These are phyloP conservation scores for Prolemur simus DNA, from an alignment of 2,113 vertebrate species.

Conservation along the genomic window DNA sequence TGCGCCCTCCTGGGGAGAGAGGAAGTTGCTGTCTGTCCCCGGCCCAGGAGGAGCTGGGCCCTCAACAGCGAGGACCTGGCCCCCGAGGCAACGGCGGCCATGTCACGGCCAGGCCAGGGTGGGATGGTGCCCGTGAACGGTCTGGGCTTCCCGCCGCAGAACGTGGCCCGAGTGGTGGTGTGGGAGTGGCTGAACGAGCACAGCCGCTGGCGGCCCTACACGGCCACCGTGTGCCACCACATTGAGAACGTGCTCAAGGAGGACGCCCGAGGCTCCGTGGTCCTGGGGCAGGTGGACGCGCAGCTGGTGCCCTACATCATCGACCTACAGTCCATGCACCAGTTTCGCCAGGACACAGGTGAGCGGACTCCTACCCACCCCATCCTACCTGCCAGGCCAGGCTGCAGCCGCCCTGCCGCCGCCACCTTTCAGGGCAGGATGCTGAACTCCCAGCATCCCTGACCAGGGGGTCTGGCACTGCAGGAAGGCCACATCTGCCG, in stretches of 20 bases:
- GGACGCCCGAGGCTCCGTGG: conserved; percentile 91
- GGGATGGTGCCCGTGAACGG: conserved; percentile 77
- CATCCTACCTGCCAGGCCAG: accelerated
- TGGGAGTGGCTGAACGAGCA: conserved; percentile 99
- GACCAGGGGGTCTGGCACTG: background rate
- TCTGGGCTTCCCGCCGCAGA: conserved; percentile 93
- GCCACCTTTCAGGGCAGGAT: accelerated
- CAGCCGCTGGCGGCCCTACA: conserved; percentile 95
- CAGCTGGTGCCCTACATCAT: conserved; percentile 96
- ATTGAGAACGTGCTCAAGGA: conserved; percentile 95
- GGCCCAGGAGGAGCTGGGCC: conserved; percentile 47
- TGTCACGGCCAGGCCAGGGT: conserved; percentile 83
- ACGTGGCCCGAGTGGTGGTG: conserved; percentile 95
- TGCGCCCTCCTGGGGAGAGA: background rate
- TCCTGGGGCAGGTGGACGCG: conserved; percentile 94
- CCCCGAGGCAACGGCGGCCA: conserved; percentile 48
- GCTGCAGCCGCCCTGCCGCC: background rate
- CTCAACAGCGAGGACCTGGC: conserved; percentile 25
- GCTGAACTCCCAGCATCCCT: background rate
- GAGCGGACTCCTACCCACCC: conserved; percentile 44
- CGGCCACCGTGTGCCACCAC: conserved; percentile 94
- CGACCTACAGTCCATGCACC: conserved; percentile 98
- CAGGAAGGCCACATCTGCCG: background rate
- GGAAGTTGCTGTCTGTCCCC: background rate
- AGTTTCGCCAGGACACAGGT: conserved; percentile 98